Conservation (phyloP, 2,888 invertebrate genomes). For the Hirtodrosophila cameraria region DNA sequence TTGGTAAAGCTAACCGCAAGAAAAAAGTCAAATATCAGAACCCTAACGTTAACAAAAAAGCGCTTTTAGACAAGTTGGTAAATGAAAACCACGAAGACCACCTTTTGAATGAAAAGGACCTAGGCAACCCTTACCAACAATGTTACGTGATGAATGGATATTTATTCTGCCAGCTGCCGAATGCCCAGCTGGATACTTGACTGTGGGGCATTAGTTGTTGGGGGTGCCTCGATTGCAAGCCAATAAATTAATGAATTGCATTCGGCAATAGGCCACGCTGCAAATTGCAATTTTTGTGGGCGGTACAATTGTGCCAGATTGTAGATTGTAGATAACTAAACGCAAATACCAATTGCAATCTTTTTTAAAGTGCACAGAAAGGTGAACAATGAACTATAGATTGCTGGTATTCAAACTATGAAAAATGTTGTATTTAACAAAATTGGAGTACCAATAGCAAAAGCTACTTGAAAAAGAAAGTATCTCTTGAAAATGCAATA, state of each 20-base stretch:
- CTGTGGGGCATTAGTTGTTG: conserved; percentile 48
- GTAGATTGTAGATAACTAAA: not conserved
- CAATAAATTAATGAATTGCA: conserved; percentile 73
- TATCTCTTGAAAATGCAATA: no score
- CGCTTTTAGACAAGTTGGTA: conserved; percentile 18
- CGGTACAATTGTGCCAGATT: not conserved
- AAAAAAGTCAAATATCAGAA: conserved; percentile 5
- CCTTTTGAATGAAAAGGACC: conserved; percentile 8
- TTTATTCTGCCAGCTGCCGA: conserved; percentile 41
- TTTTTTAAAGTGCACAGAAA: no score
- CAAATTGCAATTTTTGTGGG: not conserved
- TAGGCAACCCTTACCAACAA: conserved; percentile 9
- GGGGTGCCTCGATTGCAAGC: conserved; percentile 57
- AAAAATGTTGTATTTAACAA: no score
- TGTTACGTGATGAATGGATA: conserved; percentile 52
- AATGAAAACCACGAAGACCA: conserved; percentile 22
- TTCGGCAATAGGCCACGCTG: not conserved
- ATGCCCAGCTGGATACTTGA: conserved; percentile 12
- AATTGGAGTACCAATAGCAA: no score
- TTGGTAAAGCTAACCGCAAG: conserved; percentile 48
- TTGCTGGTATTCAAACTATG: no score
- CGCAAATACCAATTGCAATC: conserved; percentile 22
- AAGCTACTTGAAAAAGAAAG: no score
- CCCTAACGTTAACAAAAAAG: conserved; percentile 15
- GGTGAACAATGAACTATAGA: no score